These are phyloP conservation scores for Acestrorhynchus altus DNA, from an alignment of 2,797 vertebrate species.

Conservation along the genomic window DNA sequence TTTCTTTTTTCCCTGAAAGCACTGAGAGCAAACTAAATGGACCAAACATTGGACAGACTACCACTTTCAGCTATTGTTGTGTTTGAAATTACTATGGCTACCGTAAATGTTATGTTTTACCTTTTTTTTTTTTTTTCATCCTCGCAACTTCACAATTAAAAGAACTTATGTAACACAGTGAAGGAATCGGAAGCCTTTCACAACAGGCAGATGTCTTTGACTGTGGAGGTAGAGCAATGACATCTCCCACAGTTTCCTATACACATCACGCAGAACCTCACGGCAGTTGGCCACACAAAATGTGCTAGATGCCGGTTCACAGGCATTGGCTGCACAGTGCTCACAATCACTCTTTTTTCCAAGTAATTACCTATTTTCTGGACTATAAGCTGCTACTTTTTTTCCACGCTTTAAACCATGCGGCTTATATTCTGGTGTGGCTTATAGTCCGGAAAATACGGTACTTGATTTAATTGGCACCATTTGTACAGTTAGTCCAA, in stretches of 20 bases:
- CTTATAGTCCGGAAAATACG: too few species aligned
- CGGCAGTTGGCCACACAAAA: neutral
- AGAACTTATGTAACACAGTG: constrained; percentile 20
- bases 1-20: neutral
- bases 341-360: neutral
- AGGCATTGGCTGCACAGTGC: neutral
- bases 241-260: constrained; percentile 21
- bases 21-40: neutral
- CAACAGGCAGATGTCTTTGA: constrained; percentile 48
- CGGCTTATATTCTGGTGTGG: too few species aligned
- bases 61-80: constrained; percentile 17
- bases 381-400: too few species aligned
- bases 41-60: neutral
- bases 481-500: neutral
- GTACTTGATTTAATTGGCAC: neutral
- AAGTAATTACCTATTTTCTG: too few species aligned
- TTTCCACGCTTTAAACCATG: too few species aligned
- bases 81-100: constrained; percentile 29
- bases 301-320: neutral
- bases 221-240: constrained; percentile 12
- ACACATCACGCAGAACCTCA: neutral
- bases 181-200: constrained; percentile 43
- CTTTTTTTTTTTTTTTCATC: constrained; percentile 3
- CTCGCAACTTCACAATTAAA: constrained; percentile 31
- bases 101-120: constrained; percentile 3